Base-by-base conservation (phyloP, 2,888 invertebrate genomes). In the Pterostichus niger region DNA sequence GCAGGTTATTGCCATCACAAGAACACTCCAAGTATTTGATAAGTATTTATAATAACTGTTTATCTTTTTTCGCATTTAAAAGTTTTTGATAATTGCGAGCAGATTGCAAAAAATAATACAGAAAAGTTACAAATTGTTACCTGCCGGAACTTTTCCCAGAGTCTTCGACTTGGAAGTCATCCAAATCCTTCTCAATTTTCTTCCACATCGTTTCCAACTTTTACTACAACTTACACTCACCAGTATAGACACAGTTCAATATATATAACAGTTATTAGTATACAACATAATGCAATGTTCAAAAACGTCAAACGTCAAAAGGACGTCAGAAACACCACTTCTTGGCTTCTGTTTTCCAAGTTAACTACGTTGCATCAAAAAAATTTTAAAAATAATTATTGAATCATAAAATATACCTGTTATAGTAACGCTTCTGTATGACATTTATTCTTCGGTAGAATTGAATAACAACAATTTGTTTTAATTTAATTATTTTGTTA, bases 21-120 rank as follows among this genome's bases (percentile, higher is more conserved):
- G 15, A 44, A 33, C 15, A 13, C 68, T 71, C 68, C 46, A 71
- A 52, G 73, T 56, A 73, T 71, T 81, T 33, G 35, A 40, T 56
- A 59, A 78, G 56, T 78, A 78, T 59, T 44, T 59, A 78, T 56
- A 54, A 81, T 81, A 81, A 81, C 81, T 81, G 81, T 81, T 81
- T 56, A 40, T 61, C 59, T 78, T 78, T 44, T 78, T 56, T 17
- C 78, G 46, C 61, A 61, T 61, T 61, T 73, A 56, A 81, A 81
- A 40, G 35, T 56, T 79, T 79, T 79, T 73, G 54, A 68, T 81
- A 81, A 73, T 81, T 81, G 56, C 71, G 24, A 80, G 11, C 33
- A 15, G 17, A 10, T 17, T 17, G 15, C 68, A 71, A 71, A 71
- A 71, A 71, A 71, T 44, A 11, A 71, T 71, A 64, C 40, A 64